Evolutionary conservation across 1,140 invertebrate genomes (phyloP), one percentile per base, ranked within the genome.

Genomic region (Brachystomella parvula): DNA sequence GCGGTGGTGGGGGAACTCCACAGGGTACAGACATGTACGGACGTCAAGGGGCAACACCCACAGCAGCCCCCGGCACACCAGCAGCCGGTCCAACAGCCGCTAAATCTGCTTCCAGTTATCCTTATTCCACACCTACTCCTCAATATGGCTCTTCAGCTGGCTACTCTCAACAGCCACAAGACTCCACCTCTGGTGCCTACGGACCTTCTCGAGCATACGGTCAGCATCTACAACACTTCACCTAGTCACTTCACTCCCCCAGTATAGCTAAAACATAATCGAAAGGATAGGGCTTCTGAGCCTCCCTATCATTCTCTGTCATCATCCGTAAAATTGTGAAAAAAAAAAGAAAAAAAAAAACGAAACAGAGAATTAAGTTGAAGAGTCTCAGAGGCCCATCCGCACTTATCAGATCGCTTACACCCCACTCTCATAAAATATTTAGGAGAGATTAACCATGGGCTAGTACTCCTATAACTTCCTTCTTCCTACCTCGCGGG

Each of bases 141-240:
- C 68, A 70, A 49, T 73, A 73, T 63, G 71, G 71, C 33, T 66
- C 68, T 6, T 73, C 71, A 32, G 66, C 68, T 57, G 71, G 71
- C 32, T 73, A 73, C 57, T 65, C 67, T 64, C 71, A 72, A 62
- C 62, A 53, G 56, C 71, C 67, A 39, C 67, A 73, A 62, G 68
- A 68, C 53, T 67, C 71, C 44, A 63, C 66, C 53, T 58, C 71
- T 57, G 71, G 68, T 65, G 68, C 66, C 60, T 73, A 73, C 68
- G 71, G 71, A 70, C 68, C 71, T 61, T 73, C 71, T 63, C 71
- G 71, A 62, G 66, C 68, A 68, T 73, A 73, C 71, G 71, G 71
- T 73, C 66, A 70, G 68, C 65, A 65, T 53, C 39, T 49, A 39
- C 66, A 67, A 65, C 65, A 66, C 62, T 57, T 53, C 63, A 64